A percentile compares a stretch with the other conserved stretches of the same genome.
Evolutionary conservation across 1,140 invertebrate species (phyloP).

Genomic region (Sycophaga agraensis): DNA sequence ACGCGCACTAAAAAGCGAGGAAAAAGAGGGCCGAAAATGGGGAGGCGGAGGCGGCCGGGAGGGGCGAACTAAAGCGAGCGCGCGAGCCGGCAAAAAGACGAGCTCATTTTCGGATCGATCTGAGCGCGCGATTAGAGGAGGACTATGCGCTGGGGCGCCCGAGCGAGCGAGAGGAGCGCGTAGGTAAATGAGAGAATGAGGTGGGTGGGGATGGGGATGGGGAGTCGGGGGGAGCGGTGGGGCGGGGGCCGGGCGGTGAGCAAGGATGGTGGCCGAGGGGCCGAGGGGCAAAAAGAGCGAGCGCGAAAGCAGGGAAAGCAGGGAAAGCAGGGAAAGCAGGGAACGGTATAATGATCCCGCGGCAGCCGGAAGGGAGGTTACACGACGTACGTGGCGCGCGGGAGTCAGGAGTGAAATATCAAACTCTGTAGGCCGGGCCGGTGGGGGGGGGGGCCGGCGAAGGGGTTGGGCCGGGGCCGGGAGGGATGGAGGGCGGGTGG

Average conservation of each 20-base stretch:
- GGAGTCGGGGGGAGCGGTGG: constrained; percentile 12
- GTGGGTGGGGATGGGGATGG: neutral
- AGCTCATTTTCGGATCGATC: constrained; percentile 37
- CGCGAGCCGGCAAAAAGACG: constrained; percentile 30
- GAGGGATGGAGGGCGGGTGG: neutral
- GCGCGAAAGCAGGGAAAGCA: constrained; percentile 3
- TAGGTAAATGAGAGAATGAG: constrained; percentile 4
- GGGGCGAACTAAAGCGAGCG: constrained; percentile 19
- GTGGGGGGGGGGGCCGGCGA: neutral
- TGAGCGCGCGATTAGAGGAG: constrained; percentile 28
- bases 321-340: constrained; percentile 15
- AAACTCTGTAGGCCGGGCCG: constrained; percentile 34
- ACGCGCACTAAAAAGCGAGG: constrained; percentile 19
- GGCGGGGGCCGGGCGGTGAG: constrained; percentile 18
- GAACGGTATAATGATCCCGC: constrained; percentile 32
- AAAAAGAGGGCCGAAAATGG: constrained; percentile 10
- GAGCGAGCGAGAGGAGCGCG: constrained; percentile 13
- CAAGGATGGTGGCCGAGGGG: neutral
- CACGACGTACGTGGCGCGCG: constrained; percentile 28
- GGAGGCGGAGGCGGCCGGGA: constrained; percentile 9
- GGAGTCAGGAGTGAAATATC: constrained; percentile 44
- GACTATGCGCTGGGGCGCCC: constrained; percentile 8
- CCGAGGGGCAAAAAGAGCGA: constrained; percentile 7
- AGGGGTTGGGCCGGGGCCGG: neutral
- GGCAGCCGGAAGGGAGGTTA: constrained; percentile 31